Base-by-base conservation (phyloP, 2,888 invertebrate genomes). In the Prenolepis imparis region DNA sequence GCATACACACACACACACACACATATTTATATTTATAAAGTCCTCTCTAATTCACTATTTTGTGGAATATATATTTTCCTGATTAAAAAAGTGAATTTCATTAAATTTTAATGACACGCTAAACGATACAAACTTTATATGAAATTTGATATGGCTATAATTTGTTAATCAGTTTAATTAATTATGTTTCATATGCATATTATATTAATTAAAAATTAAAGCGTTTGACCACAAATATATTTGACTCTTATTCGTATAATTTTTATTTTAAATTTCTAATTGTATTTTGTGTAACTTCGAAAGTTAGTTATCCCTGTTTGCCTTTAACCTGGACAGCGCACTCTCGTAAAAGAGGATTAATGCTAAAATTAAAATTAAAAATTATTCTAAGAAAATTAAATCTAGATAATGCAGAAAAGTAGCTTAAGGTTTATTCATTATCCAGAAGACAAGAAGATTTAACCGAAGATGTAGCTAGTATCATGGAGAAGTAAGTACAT, bases 121-220 rank as follows among this genome's bases (percentile, higher is more conserved):
- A n/a, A 28, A 74, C 12, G 15, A 5, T 28, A 21, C 8, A 77
- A 24, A 66, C 9, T 52, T 15, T 12, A 66, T 24, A 52, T 48
- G 0, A 48, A 18, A 48, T 44, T 44, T 44, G 1, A 48, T 52
- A 39, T 24, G 9, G 36, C 1, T 67, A 28, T 39, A 41, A 3
- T 44, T 67, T 11, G 24, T 67, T 77, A 55, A 41, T 15, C n/a
- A 18, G 24, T 1, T 55, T 28, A 8, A 36, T 39, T 41, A 55
- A 77, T 39, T 39, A 12, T 28, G 39, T 28, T 77, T 24, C 5
- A 9, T 55, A 39, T 1, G 5, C n/a, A 39, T 24, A 21, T 44
- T 6, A 24, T 48, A 21, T 36, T 55, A 75, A 48, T 48, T 21
- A 64, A 36, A 66, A 75, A 48, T 48, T 21, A 64, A 36, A 66